A percentile compares a stretch with the other conserved stretches of the same genome.
These are phyloP conservation scores for Novumbra hubbsi DNA, from an alignment of 2,797 vertebrate genomes.

Conservation along the genomic window DNA sequence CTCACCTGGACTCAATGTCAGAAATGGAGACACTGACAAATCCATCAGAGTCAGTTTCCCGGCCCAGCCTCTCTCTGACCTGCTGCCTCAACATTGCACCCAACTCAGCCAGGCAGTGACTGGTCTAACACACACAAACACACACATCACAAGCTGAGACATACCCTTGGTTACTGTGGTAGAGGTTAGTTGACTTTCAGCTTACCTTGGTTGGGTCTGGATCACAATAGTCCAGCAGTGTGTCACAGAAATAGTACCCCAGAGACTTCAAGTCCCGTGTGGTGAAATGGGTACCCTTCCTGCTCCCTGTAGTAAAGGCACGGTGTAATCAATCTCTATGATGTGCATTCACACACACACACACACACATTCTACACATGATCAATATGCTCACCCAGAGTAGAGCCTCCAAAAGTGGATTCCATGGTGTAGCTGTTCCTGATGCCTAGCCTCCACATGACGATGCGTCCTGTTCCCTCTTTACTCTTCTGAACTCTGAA, in stretches of 20 bases:
- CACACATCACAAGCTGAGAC: constrained; percentile 10
- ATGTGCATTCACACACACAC: neutral
- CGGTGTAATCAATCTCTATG: neutral
- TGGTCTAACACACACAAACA: constrained; percentile 62
- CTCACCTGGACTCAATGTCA: constrained; percentile 90
- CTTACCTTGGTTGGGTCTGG: constrained; percentile 84
- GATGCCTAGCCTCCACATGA: constrained; percentile 91
- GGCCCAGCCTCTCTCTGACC: constrained; percentile 67
- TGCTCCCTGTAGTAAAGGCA: constrained; percentile 67
- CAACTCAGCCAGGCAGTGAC: constrained; percentile 79
- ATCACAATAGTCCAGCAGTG: constrained; percentile 89
- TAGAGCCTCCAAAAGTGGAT: constrained; percentile 87
- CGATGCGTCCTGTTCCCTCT: constrained; percentile 87
- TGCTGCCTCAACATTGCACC: constrained; percentile 64
- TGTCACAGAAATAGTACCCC: constrained; percentile 88
- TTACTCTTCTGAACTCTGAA: constrained; percentile 91
- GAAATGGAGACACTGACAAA: constrained; percentile 74
- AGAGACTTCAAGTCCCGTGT: constrained; percentile 82
- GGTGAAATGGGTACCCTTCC: constrained; percentile 85
- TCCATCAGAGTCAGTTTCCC: constrained; percentile 54
- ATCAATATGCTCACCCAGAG: constrained; percentile 76
- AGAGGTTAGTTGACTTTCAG: neutral
- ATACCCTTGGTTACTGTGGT: neutral
- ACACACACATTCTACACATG: neutral
- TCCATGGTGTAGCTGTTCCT: constrained; percentile 95